phyloP scores from a whole-genome alignment of 2,113 vertebrate genomes.

The Salminus brasiliensis region DNA sequence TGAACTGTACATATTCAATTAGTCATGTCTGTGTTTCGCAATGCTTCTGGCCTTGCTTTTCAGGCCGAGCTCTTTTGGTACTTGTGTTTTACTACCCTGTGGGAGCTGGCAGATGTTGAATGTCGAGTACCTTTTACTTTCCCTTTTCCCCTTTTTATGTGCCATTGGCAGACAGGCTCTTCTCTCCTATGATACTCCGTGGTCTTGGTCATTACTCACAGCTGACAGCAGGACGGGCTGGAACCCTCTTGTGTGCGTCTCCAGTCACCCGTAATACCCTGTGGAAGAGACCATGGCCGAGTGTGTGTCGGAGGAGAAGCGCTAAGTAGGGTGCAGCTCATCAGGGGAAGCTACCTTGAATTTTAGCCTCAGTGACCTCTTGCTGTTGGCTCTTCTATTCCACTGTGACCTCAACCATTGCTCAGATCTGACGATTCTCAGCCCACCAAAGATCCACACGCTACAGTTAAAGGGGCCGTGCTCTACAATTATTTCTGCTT shows the following conservation, averaged over 20 bases:
- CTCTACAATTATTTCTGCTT: background rate
- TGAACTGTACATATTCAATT: no score
- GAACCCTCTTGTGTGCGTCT: slow-evolving; percentile 33
- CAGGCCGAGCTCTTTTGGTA: background rate
- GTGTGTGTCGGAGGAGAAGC: slow-evolving; percentile 22
- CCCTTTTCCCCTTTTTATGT: background rate
- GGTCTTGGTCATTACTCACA: slow-evolving; percentile 56
- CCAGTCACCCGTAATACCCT: slow-evolving; percentile 52
- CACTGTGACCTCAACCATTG: background rate
- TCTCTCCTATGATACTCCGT: slow-evolving; percentile 33
- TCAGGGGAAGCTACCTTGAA: slow-evolving; percentile 48
- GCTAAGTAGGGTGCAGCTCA: slow-evolving; percentile 30
- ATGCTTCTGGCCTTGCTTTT: background rate
- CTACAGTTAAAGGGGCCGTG: background rate
- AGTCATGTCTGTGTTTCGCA: no score
- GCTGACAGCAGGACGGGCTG: slow-evolving; percentile 33
- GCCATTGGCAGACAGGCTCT: background rate
- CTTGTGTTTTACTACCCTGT: background rate
- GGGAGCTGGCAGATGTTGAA: background rate
- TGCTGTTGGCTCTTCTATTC: slow-evolving; percentile 21
- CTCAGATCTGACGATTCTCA: background rate
- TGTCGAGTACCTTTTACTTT: slow-evolving; percentile 18
- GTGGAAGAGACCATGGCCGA: slow-evolving; percentile 18
- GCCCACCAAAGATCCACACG: background rate
- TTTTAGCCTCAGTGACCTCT: slow-evolving; percentile 33